Base-by-base conservation (phyloP, 2,888 invertebrate genomes). In the Caenorhabditis sp. region DNA sequence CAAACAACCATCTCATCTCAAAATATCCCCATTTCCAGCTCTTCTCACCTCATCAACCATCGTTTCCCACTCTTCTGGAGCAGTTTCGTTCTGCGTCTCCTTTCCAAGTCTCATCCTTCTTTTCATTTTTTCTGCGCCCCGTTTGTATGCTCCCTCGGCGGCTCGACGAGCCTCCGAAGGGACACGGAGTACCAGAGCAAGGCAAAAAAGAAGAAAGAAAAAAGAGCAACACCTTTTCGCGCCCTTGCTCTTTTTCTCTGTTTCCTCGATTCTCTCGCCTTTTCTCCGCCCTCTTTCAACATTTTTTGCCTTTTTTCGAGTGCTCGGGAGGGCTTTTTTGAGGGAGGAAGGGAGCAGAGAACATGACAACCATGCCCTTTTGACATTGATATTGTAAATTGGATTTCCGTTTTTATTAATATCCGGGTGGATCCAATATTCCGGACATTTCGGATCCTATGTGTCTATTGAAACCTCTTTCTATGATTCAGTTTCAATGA, bases 201-300 rank as follows among this genome's bases (percentile, higher is more conserved):
- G 35, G 24, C n/a, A n/a, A 47, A 59, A 47, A 59, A 72, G 49
- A 47, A 74, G 64, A 73, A 73, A 72, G 58, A 61, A 35, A 74
- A 74, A 73, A 73, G 73, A 74, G 74, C 74, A 74, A 74, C 74
- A 74, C 74, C 75, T 75, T 75, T 74, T 64, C 64, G 54, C 64
- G 51, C 61, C 64, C 54, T 54, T 63, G 26, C 56, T 64, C 54
- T 64, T 24, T 49, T 49, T 68, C 68, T 59, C 59, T 76, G 28
- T 59, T 59, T 24, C 28, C 22, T 31, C 38, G 6, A 10, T 38
- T 68, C 38, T 41, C 59, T 24, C 22, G 22, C 28, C 56, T 47
- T 35, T 49, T 69, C 68, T 49, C 51, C 68, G 41, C 64, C 59
- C 56, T 66, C 58, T 75, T 66, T 75, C 75, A 51, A 58, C 66